These are phyloP conservation scores for Rhinichthys klamathensis DNA, from an alignment of 2,113 vertebrate species.

Conservation along the genomic window DNA sequence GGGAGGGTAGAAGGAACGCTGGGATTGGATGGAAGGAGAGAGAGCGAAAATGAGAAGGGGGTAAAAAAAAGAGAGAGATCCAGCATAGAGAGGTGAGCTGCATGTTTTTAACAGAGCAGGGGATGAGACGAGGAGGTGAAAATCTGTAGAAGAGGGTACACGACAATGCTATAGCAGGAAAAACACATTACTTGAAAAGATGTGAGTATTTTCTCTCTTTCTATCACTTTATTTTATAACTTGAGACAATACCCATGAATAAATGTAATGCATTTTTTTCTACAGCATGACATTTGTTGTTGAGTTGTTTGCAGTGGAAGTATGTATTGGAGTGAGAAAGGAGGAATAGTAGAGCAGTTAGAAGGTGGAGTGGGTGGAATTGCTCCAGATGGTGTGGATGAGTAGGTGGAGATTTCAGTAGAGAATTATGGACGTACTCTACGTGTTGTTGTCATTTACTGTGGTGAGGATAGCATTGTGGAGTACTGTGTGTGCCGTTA, in stretches of 20 bases:
- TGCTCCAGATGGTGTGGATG: slow-evolving; percentile 28
- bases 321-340: slow-evolving; percentile 15
- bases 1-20: slow-evolving; percentile 28
- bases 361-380: slow-evolving; percentile 11
- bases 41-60: slow-evolving; percentile 23
- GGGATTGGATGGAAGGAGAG: slow-evolving; percentile 36
- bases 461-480: neutral
- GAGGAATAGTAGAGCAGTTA: neutral
- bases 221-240: neutral
- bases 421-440: neutral
- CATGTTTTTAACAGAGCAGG: slow-evolving; percentile 27
- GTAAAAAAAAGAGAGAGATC: slow-evolving; percentile 9
- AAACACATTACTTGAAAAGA: neutral
- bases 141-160: slow-evolving; percentile 7
- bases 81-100: slow-evolving; percentile 32
- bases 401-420: neutral
- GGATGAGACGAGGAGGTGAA: slow-evolving; percentile 20
- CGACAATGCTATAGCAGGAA: neutral
- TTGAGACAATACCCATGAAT: neutral
- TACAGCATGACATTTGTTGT: neutral
- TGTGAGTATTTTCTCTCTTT: slow-evolving; percentile 26
- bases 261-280: neutral
- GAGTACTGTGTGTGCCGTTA: slow-evolving; percentile 4
- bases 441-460: slow-evolving; percentile 15
- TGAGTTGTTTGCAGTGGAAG: neutral